A percentile compares a stretch with the other conserved stretches of the same genome.
Evolutionary conservation across 2,888 invertebrate species (phyloP).

Genomic region (Halictus quadricinctus): DNA sequence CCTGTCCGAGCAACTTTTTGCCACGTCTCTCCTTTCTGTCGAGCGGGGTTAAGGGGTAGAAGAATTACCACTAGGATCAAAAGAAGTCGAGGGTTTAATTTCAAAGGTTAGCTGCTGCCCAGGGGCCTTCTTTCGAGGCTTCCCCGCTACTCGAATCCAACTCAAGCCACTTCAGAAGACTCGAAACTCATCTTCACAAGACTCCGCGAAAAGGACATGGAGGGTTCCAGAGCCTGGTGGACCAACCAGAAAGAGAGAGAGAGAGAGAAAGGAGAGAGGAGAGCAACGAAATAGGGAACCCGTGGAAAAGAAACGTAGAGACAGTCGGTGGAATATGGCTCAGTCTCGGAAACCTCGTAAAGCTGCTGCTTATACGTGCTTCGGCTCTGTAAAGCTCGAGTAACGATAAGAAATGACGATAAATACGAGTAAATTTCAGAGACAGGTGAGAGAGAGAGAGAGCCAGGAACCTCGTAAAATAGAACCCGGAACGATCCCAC

Average conservation of each 20-base stretch:
- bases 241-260: neutral
- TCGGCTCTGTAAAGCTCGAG: constrained; percentile 7
- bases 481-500: neutral
- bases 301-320: constrained; percentile 22
- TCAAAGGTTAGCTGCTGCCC: constrained; percentile 46
- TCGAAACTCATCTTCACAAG: constrained; percentile 40
- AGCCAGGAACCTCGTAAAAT: constrained; percentile 5
- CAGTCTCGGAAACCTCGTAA: constrained; percentile 16
- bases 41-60: constrained; percentile 29
- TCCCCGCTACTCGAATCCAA: constrained; percentile 38
- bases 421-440: constrained; percentile 9
- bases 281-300: neutral
- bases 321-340: constrained; percentile 31
- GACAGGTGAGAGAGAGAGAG: constrained; percentile 14
- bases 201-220: constrained; percentile 11
- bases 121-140: constrained; percentile 35
- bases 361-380: constrained; percentile 29
- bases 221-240: neutral
- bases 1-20: constrained; percentile 19
- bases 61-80: constrained; percentile 45
- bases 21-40: neutral
- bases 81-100: constrained; percentile 55
- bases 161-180: constrained; percentile 35
- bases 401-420: constrained; percentile 34
- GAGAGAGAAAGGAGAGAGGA: neutral